phyloP scores from a whole-genome alignment of 2,113 vertebrate species.

The Pluvianellus socialis region DNA sequence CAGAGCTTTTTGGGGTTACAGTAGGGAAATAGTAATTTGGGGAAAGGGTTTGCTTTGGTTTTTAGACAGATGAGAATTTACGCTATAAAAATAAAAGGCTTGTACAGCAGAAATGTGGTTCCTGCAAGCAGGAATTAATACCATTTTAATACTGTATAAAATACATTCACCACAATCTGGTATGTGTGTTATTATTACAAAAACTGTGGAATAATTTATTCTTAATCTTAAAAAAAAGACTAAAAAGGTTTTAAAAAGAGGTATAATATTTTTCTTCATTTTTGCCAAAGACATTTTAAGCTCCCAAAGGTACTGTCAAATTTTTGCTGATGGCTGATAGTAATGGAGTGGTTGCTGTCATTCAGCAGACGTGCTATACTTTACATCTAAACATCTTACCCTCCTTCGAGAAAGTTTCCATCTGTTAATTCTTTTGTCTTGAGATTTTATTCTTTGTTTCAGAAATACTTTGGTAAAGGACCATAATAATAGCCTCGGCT shows the following conservation, averaged over 20 bases:
- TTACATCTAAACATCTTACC: background rate
- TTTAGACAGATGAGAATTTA: background rate
- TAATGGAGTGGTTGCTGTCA: background rate
- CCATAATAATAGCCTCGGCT: background rate
- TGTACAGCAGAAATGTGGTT: background rate
- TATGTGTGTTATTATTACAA: background rate
- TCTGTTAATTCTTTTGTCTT: background rate
- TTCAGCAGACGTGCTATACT: background rate
- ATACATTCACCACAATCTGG: background rate
- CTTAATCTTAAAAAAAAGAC: background rate
- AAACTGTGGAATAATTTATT: background rate
- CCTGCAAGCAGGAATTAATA: background rate
- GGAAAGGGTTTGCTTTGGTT: background rate
- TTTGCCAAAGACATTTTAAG: background rate
- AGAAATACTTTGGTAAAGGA: background rate
- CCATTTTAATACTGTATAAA: background rate
- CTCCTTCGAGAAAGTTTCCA: background rate
- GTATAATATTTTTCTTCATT: background rate
- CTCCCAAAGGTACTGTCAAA: background rate
- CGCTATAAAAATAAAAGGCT: background rate
- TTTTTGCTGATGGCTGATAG: background rate
- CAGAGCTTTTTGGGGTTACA: background rate
- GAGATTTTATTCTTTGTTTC: background rate
- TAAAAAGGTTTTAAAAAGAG: background rate
- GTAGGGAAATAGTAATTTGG: background rate